These are phyloP conservation scores for Apodemia zela DNA, from an alignment of 2,888 invertebrate genomes.

Conservation along the genomic window DNA sequence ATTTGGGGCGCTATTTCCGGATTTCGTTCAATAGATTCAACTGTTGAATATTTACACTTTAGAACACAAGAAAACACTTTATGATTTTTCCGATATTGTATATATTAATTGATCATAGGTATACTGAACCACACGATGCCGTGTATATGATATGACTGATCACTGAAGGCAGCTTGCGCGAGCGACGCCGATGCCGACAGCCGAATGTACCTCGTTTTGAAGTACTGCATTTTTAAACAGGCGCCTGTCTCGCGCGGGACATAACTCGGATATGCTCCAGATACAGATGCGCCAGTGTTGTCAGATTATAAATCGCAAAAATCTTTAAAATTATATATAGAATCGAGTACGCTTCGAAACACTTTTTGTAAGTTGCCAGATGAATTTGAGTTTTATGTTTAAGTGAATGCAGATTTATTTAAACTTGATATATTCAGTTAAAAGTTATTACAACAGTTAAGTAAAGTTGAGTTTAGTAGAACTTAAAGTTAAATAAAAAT, in stretches of 20 bases:
- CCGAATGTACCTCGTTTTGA: slow-evolving; percentile 71
- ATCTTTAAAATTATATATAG: background rate
- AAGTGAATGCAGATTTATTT: too few relatives aligned
- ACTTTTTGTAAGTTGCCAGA: too few relatives aligned
- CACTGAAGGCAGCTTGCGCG: slow-evolving; percentile 66
- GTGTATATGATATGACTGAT: slow-evolving; percentile 59
- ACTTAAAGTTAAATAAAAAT: too few relatives aligned
- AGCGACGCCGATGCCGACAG: slow-evolving; percentile 68
- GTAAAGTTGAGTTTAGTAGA: too few relatives aligned
- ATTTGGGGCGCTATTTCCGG: background rate
- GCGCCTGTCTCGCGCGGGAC: slow-evolving; percentile 75
- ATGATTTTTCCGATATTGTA: too few relatives aligned
- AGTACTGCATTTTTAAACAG: slow-evolving; percentile 76
- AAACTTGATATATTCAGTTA: too few relatives aligned
- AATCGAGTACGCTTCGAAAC: background rate
- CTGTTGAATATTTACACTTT: too few relatives aligned
- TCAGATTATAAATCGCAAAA: background rate
- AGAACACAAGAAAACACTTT: too few relatives aligned
- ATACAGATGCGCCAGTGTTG: slow-evolving; percentile 59
- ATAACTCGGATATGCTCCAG: slow-evolving; percentile 72
- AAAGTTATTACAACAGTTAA: too few relatives aligned
- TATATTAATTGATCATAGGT: slow-evolving; percentile 7
- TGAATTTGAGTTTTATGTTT: too few relatives aligned
- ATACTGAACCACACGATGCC: slow-evolving; percentile 44
- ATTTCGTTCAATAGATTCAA: background rate